A percentile compares a stretch with the other conserved stretches of the same genome.
Evolutionary conservation across 2,888 invertebrate species (phyloP).

Genomic region (Ophraella communa): DNA sequence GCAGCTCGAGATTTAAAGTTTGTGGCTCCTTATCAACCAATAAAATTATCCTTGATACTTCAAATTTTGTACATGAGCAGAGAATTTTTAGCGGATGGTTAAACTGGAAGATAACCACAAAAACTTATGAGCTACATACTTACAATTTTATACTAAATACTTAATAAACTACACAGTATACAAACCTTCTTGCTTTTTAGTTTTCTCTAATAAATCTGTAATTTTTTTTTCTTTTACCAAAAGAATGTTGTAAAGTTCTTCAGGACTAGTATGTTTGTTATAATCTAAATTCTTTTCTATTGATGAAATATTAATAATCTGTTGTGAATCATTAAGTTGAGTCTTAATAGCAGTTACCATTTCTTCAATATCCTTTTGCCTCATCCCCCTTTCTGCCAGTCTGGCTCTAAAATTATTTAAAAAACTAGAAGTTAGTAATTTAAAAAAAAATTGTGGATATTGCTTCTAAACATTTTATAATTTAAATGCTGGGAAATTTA

Average conservation of each 20-base stretch:
- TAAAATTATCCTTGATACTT: no score
- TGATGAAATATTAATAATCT: constrained; percentile 49
- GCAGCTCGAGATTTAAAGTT: no score
- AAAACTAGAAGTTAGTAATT: no score
- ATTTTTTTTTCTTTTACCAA: constrained; percentile 70
- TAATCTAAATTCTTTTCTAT: constrained; percentile 53
- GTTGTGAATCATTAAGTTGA: constrained; percentile 63
- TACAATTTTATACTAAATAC: no score
- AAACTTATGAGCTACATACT: no score
- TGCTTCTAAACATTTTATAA: no score
- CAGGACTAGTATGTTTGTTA: constrained; percentile 51
- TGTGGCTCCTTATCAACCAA: no score
- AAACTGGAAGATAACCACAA: no score
- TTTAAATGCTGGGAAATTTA: background rate
- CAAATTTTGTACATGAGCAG: no score
- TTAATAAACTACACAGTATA: no score
- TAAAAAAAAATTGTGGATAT: no score
- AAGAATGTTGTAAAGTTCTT: constrained; percentile 59
- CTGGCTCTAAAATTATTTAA: constrained; percentile 51
- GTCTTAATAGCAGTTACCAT: constrained; percentile 64
- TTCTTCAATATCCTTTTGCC: constrained; percentile 63
- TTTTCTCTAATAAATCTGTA: constrained; percentile 70
- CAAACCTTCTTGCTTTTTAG: constrained; percentile 73
- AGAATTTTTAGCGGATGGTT: no score
- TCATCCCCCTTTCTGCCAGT: constrained; percentile 63